Evolutionary conservation across 2,113 vertebrate genomes (phyloP).

Genomic region (Bujurquina vittata): DNA sequence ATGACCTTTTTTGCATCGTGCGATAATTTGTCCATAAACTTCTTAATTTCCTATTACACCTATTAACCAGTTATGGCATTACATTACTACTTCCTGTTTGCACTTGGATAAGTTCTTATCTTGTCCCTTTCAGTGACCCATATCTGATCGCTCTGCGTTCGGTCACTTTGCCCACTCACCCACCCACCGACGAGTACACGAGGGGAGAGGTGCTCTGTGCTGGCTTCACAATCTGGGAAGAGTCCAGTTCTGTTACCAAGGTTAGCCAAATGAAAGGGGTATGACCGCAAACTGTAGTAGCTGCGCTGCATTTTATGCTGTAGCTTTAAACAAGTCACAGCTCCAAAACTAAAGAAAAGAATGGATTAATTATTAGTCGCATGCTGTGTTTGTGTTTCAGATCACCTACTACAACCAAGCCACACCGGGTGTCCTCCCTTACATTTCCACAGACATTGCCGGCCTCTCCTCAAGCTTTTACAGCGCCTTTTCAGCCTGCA

Average conservation of each 20-base stretch:
- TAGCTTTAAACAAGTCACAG: neutral
- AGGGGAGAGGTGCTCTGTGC: slow-evolving; percentile 92
- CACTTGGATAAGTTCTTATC: neutral
- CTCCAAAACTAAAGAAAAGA: neutral
- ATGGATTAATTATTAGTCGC: neutral
- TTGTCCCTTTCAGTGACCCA: slow-evolving; percentile 84
- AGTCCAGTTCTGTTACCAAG: slow-evolving; percentile 85
- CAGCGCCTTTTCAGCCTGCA: slow-evolving; percentile 85
- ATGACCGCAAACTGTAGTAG: neutral
- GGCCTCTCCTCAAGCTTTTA: slow-evolving; percentile 91
- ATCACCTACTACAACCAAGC: slow-evolving; percentile 97
- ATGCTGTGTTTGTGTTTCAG: slow-evolving; percentile 68
- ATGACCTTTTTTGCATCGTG: accelerated
- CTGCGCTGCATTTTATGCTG: neutral
- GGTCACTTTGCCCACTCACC: slow-evolving; percentile 88
- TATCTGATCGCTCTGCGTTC: slow-evolving; percentile 93
- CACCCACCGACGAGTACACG: slow-evolving; percentile 71
- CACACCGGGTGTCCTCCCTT: slow-evolving; percentile 87
- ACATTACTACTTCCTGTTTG: neutral
- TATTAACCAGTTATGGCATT: neutral
- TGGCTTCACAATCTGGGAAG: slow-evolving; percentile 90
- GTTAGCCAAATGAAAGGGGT: slow-evolving; percentile 71
- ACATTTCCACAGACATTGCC: slow-evolving; percentile 89
- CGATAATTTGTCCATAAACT: neutral
- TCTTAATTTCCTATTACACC: neutral